These are phyloP conservation scores for Pelodytes ibericus DNA, from an alignment of 2,797 vertebrate species.

Conservation along the genomic window DNA sequence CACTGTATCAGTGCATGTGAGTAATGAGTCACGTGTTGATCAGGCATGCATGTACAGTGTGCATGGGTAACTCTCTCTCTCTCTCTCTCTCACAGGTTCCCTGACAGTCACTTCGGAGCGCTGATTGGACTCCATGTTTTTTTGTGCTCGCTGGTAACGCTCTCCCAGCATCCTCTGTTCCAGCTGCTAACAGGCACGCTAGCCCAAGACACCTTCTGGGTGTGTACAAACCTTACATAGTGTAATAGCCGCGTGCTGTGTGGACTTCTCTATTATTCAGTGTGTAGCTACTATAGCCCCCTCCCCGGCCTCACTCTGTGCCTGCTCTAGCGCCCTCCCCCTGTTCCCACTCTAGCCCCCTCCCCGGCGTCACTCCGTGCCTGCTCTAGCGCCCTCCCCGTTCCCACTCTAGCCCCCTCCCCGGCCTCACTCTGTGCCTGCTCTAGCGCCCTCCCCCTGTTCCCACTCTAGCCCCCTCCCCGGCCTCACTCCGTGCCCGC, in stretches of 20 bases:
- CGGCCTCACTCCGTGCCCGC: too few relatives aligned
- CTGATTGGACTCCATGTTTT: conserved; percentile 28
- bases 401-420: not conserved
- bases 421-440: too few relatives aligned
- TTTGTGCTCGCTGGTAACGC: not conserved
- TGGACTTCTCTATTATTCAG: too few relatives aligned
- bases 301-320: too few relatives aligned
- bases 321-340: not conserved
- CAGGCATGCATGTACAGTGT: not conserved
- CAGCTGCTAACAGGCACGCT: conserved; percentile 20
- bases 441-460: too few relatives aligned
- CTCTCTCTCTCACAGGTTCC: conserved; percentile 20
- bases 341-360: not conserved
- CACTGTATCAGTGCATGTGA: conserved; percentile 25
- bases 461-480: too few relatives aligned
- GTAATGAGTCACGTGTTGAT: not conserved
- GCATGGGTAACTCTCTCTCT: not conserved
- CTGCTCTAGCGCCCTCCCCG: too few relatives aligned
- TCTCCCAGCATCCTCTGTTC: conserved; percentile 29
- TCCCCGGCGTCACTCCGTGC: not conserved
- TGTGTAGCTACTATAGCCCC: too few relatives aligned
- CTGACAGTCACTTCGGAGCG: conserved; percentile 19
- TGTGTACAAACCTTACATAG: not conserved
- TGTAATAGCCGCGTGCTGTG: not conserved
- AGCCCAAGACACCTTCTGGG: conserved; percentile 19